Conservation (phyloP, 2,888 invertebrate genomes). For the Toxonevra muliebris region DNA sequence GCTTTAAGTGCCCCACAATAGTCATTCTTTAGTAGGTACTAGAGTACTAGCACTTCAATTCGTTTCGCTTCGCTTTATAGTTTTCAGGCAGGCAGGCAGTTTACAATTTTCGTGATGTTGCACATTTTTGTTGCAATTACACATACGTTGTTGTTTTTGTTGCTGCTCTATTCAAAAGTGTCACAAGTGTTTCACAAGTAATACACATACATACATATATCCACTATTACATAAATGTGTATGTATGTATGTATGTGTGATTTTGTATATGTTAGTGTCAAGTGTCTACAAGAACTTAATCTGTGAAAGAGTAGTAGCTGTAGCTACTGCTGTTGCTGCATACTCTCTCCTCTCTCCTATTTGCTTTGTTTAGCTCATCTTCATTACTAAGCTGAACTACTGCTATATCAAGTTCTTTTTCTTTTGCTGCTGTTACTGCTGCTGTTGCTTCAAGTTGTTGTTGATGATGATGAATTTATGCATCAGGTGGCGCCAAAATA, state of each 20-base stretch:
- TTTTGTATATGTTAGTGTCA: not conserved
- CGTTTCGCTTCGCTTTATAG: not conserved
- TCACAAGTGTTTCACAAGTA: conserved; percentile 9
- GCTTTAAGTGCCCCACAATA: too few species aligned
- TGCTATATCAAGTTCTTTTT: not conserved
- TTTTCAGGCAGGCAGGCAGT: not conserved
- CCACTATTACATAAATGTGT: not conserved
- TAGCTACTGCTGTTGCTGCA: not conserved
- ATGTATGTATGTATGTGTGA: not conserved
- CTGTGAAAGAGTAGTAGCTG: not conserved
- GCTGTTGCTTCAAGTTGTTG: not conserved
- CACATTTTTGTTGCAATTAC: not conserved
- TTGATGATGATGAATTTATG: conserved; percentile 11
- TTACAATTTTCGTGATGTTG: not conserved
- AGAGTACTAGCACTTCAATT: not conserved
- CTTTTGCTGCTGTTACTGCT: not conserved
- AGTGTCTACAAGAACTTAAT: conserved; percentile 23
- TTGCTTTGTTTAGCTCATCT: not conserved
- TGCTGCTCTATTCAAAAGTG: not conserved
- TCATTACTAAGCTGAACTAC: not conserved
- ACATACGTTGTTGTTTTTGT: not conserved
- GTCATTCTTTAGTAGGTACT: not conserved
- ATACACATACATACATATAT: not conserved
- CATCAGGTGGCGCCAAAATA: conserved; percentile 19
- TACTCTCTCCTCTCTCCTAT: not conserved